Percentiles rank a stretch among this genome's conserved stretches.
Conservation (phyloP, 2,797 vertebrate species). For the Anguilla anguilla region DNA sequence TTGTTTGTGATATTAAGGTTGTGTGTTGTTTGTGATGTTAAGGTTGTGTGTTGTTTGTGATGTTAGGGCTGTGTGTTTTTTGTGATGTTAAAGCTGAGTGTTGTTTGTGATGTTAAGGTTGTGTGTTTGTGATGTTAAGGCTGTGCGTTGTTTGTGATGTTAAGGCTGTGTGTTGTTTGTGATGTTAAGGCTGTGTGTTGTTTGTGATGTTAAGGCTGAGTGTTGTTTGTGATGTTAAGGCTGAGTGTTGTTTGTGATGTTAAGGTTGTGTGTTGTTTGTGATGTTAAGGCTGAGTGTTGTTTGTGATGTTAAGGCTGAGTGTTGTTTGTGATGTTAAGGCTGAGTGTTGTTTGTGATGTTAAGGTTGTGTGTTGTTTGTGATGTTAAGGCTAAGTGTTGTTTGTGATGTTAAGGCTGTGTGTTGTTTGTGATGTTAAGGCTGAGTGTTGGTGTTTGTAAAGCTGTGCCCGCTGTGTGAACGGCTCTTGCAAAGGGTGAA, state of each 20-base stretch:
- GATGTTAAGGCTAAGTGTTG: neutral
- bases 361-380: neutral
- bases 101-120: neutral
- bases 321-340: neutral
- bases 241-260: neutral
- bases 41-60: neutral
- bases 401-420: neutral
- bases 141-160: neutral
- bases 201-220: neutral
- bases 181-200: neutral
- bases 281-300: neutral
- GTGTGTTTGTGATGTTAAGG: neutral
- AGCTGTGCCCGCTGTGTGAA: neutral
- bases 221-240: constrained; percentile 7
- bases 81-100: neutral
- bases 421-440: neutral
- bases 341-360: neutral
- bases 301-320: neutral
- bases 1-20: neutral
- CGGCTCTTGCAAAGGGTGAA: neutral
- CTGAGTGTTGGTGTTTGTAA: constrained; percentile 30
- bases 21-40: neutral
- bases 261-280: neutral
- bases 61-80: neutral
- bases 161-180: neutral